A percentile compares a stretch with the other conserved stretches of the same genome.
Evolutionary conservation across 2,888 invertebrate species (phyloP).

Genomic region (Caenorhabditis afra): DNA sequence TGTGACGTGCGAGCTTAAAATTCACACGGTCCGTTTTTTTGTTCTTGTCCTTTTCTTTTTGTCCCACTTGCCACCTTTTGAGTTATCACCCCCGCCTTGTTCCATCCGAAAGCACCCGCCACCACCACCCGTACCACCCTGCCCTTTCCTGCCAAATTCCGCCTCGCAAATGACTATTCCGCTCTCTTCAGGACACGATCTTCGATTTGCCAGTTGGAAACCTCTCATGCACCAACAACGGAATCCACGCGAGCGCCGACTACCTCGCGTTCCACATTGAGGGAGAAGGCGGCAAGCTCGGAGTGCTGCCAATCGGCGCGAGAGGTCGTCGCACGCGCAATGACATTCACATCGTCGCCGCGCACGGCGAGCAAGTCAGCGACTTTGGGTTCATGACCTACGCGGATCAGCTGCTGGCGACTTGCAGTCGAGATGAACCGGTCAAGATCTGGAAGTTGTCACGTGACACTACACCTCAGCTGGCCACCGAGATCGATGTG

Average conservation of each 20-base stretch:
- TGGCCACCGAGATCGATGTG: slow-evolving; percentile 60
- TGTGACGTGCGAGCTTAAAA: slow-evolving; percentile 52
- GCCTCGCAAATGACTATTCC: no score
- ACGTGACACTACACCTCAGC: slow-evolving; percentile 74
- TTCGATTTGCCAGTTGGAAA: slow-evolving; percentile 93
- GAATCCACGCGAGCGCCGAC: slow-evolving; percentile 92
- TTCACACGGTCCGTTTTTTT: slow-evolving; percentile 52
- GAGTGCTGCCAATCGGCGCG: slow-evolving; percentile 90
- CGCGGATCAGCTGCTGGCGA: slow-evolving; percentile 92
- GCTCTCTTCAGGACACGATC: slow-evolving; percentile 84
- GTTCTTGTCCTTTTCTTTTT: background rate
- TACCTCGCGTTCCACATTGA: slow-evolving; percentile 97
- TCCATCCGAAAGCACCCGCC: background rate
- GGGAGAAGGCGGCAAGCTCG: slow-evolving; percentile 92
- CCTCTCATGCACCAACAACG: slow-evolving; percentile 94
- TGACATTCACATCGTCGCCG: slow-evolving; percentile 82
- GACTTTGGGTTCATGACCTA: slow-evolving; percentile 97
- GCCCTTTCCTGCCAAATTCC: no score
- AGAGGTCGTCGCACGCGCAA: slow-evolving; percentile 90
- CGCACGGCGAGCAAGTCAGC: slow-evolving; percentile 88
- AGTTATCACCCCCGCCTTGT: no score
- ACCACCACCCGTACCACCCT: no score
- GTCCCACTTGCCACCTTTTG: background rate
- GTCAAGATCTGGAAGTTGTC: slow-evolving; percentile 85
- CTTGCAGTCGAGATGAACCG: slow-evolving; percentile 85